Evolutionary conservation across 1,140 invertebrate genomes (phyloP).

Genomic region (Sycophila sp.): DNA sequence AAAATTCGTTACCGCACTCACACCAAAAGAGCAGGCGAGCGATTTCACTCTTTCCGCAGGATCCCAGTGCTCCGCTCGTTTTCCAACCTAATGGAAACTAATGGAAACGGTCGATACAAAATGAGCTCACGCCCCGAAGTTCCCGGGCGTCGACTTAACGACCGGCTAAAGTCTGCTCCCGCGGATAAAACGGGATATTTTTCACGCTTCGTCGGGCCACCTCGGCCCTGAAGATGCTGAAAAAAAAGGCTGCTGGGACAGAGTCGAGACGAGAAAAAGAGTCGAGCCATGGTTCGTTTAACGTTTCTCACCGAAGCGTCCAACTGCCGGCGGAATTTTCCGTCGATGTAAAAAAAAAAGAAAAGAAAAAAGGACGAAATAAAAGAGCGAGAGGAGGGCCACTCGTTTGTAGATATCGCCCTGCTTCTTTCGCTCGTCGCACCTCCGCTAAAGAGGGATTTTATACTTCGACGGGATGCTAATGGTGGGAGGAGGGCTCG

Average conservation of each 20-base stretch:
- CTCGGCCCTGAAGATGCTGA: neutral
- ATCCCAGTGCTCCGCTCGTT: neutral
- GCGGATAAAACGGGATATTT: constrained; percentile 43
- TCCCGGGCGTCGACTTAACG: neutral
- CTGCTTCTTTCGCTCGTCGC: neutral
- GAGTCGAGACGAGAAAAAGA: constrained; percentile 25
- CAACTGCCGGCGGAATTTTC: constrained; percentile 40
- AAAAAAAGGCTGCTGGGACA: neutral
- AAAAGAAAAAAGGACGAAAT: no score
- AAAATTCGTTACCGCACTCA: no score
- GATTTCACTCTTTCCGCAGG: neutral
- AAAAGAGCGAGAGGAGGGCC: no score
- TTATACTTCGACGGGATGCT: no score
- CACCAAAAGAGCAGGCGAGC: neutral
- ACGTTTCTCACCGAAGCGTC: constrained; percentile 32
- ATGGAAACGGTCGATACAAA: constrained; percentile 8
- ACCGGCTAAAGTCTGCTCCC: neutral
- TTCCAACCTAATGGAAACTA: constrained; percentile 9
- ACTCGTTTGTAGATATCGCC: constrained; percentile 46
- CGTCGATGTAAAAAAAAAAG: no score
- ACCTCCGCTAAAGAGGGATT: no score
- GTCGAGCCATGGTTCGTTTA: constrained; percentile 43
- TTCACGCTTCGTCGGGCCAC: constrained; percentile 45
- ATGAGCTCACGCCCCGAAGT: neutral
- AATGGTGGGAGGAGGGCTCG: no score